Evolutionary conservation across 2,888 invertebrate genomes (phyloP).

Genomic region (Linyphia triangularis): DNA sequence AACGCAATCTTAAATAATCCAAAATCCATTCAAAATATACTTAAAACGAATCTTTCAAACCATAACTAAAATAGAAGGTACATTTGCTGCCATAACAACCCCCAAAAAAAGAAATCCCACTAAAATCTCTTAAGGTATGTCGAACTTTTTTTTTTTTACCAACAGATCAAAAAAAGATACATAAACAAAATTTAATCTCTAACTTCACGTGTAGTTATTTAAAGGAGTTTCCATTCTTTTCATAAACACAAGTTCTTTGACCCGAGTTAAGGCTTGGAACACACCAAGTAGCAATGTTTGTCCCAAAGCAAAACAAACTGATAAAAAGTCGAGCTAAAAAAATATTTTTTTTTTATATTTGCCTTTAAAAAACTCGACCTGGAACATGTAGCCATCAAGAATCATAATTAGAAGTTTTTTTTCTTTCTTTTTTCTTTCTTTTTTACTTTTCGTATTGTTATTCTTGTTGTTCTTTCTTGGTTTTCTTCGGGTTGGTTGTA

Average conservation of each 20-base stretch:
- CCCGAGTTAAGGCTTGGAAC: conserved; percentile 37
- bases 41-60: neutral
- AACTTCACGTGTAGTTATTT: neutral
- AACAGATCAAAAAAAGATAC: too few relatives aligned
- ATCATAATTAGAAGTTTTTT: conserved; percentile 1
- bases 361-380: neutral
- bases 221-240: neutral
- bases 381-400: neutral
- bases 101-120: too few relatives aligned
- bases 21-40: neutral
- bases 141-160: too few relatives aligned
- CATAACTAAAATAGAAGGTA: too few relatives aligned
- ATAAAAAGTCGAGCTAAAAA: neutral
- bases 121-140: too few relatives aligned
- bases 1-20: neutral
- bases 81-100: too few relatives aligned
- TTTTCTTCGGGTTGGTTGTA: too few relatives aligned
- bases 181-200: neutral
- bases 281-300: neutral
- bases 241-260: conserved; percentile 51
- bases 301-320: neutral
- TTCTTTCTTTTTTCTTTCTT: neutral
- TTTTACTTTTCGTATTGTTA: too few relatives aligned
- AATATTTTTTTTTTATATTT: neutral
- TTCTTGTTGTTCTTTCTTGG: too few relatives aligned